A percentile compares a stretch with the other conserved stretches of the same genome.
phyloP scores from a whole-genome alignment of 2,113 vertebrate genomes.

The Myrmecophaga tridactyla region DNA sequence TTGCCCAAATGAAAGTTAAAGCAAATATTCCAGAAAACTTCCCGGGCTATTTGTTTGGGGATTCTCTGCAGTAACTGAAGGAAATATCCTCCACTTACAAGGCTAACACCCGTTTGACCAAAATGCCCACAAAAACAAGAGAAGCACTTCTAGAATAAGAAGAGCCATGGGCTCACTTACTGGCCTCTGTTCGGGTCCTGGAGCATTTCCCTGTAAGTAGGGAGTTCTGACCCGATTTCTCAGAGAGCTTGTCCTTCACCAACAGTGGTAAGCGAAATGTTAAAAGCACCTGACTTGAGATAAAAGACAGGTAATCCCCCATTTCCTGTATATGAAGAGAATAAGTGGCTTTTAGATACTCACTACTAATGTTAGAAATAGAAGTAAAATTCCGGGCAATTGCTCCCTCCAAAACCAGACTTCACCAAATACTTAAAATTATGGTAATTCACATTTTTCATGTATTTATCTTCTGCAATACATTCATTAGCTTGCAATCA shows the following conservation, averaged over 20 bases:
- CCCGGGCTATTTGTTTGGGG: background rate
- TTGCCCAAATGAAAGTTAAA: background rate
- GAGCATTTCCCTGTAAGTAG: background rate
- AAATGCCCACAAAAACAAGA: background rate
- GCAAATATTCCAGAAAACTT: background rate
- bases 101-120: background rate
- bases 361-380: background rate
- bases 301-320: background rate
- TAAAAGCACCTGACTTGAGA: background rate
- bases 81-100: background rate
- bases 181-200: background rate
- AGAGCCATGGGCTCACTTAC: background rate
- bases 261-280: background rate
- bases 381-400: background rate
- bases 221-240: background rate
- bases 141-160: background rate
- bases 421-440: constrained; percentile 6
- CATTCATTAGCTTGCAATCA: background rate
- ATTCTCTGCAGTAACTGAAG: background rate
- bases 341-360: background rate
- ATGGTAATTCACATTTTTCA: background rate
- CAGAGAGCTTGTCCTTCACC: too few relatives aligned
- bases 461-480: constrained; percentile 1
- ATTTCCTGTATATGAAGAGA: background rate
- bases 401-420: constrained; percentile 36